Conservation (phyloP, 2,888 invertebrate species). For the Ceriagrion tenellum region DNA sequence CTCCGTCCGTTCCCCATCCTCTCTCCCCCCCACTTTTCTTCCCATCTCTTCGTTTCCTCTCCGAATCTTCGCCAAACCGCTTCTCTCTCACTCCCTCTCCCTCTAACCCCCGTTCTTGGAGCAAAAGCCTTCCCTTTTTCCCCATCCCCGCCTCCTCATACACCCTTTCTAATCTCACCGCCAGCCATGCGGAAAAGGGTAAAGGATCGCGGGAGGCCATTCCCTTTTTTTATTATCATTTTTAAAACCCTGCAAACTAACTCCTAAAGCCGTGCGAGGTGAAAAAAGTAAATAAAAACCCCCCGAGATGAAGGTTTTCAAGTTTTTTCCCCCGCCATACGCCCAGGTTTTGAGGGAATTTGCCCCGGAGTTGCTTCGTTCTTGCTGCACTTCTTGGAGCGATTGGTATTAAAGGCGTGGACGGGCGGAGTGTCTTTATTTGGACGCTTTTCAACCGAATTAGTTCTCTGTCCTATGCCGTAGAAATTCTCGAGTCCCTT, state of each 20-base stretch:
- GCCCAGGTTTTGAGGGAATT: not conserved
- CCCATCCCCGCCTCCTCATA: no score
- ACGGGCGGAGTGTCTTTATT: not conserved
- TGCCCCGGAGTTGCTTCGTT: not conserved
- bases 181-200: slow-evolving; percentile 12
- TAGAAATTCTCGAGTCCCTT: not conserved
- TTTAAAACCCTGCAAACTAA: not conserved
- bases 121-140: no score
- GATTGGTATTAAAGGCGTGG: not conserved
- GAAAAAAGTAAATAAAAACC: not conserved
- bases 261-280: not conserved
- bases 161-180: not conserved
- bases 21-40: not conserved
- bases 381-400: not conserved
- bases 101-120: not conserved
- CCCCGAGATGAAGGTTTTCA: not conserved
- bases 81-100: not conserved
- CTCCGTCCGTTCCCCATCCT: not conserved
- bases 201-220: not conserved
- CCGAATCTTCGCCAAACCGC: not conserved
- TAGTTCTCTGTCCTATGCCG: not conserved
- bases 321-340: not conserved
- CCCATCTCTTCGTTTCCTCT: no score
- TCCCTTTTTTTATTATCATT: not conserved
- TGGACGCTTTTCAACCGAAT: not conserved